Conservation (phyloP, 2,888 invertebrate genomes). For the Sceliomorpha sp. region DNA sequence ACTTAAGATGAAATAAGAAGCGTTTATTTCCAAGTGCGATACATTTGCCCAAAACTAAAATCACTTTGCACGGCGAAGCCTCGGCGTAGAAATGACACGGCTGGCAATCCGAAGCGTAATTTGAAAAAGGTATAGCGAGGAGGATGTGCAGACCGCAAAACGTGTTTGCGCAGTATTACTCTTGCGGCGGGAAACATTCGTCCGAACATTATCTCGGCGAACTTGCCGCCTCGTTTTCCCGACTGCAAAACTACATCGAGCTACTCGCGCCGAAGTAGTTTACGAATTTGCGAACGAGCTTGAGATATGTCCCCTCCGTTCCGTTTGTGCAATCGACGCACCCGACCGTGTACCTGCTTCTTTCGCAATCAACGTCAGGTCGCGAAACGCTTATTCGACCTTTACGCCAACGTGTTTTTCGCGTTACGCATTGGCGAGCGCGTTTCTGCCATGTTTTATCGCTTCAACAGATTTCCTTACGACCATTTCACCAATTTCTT, state of each 20-base stretch:
- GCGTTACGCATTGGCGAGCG: slow-evolving; percentile 42
- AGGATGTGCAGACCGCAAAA: too few relatives aligned
- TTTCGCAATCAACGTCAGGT: slow-evolving; percentile 44
- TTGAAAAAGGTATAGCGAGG: too few relatives aligned
- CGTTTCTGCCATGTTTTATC: slow-evolving; percentile 22
- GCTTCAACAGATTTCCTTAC: slow-evolving; percentile 16
- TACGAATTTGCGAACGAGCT: slow-evolving; percentile 14
- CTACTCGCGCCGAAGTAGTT: slow-evolving; percentile 5
- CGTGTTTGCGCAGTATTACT: not conserved
- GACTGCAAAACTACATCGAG: not conserved
- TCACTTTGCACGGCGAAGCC: too few relatives aligned
- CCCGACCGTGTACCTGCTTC: slow-evolving; percentile 38
- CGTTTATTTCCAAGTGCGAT: too few relatives aligned
- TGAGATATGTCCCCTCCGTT: slow-evolving; percentile 31
- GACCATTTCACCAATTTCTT: slow-evolving; percentile 3
- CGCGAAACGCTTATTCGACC: slow-evolving; percentile 47
- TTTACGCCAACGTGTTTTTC: slow-evolving; percentile 41
- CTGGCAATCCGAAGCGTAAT: too few relatives aligned
- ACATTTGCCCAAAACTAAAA: too few relatives aligned
- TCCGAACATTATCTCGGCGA: slow-evolving; percentile 7
- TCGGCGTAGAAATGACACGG: too few relatives aligned
- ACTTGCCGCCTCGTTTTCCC: not conserved
- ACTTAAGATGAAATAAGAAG: too few relatives aligned
- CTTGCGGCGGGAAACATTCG: not conserved
- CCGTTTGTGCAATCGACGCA: slow-evolving; percentile 37